These are phyloP conservation scores for Pammene fasciana DNA, from an alignment of 2,888 invertebrate species.

Conservation along the genomic window DNA sequence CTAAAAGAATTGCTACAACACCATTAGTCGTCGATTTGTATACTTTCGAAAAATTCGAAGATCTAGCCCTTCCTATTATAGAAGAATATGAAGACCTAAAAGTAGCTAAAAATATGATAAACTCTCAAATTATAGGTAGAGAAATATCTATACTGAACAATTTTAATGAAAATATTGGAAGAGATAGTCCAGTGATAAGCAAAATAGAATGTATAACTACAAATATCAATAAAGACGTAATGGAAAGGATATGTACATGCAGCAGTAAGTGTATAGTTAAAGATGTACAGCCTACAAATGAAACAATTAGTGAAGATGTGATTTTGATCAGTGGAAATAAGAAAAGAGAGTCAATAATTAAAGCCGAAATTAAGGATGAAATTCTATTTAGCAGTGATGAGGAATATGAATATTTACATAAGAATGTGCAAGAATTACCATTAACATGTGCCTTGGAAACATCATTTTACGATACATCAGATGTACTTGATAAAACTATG, in stretches of 20 bases:
- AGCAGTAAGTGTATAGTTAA: slow-evolving; percentile 9
- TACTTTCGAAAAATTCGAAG: slow-evolving; percentile 71
- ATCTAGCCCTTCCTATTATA: slow-evolving; percentile 59
- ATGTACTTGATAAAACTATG: slow-evolving; percentile 64
- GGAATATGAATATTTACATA: slow-evolving; percentile 57
- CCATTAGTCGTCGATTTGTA: slow-evolving; percentile 62
- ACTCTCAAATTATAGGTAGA: slow-evolving; percentile 65
- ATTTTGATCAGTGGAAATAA: not conserved
- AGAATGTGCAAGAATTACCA: slow-evolving; percentile 60
- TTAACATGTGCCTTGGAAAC: slow-evolving; percentile 68
- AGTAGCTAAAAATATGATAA: slow-evolving; percentile 59
- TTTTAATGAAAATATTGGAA: slow-evolving; percentile 50
- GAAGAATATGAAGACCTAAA: slow-evolving; percentile 54
- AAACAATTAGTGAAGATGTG: not conserved
- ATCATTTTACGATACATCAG: slow-evolving; percentile 58
- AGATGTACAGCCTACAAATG: not conserved
- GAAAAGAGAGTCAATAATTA: slow-evolving; percentile 20
- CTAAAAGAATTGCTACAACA: slow-evolving; percentile 43
- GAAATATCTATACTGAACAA: slow-evolving; percentile 49
- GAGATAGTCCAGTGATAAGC: slow-evolving; percentile 44
- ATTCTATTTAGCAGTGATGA: slow-evolving; percentile 76
- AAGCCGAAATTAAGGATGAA: slow-evolving; percentile 59
- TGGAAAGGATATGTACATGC: slow-evolving; percentile 26
- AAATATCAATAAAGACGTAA: slow-evolving; percentile 45
- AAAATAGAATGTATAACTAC: slow-evolving; percentile 31